These are phyloP conservation scores for Pseudomyrmex concolor DNA, from an alignment of 1,140 invertebrate genomes.

Conservation along the genomic window DNA sequence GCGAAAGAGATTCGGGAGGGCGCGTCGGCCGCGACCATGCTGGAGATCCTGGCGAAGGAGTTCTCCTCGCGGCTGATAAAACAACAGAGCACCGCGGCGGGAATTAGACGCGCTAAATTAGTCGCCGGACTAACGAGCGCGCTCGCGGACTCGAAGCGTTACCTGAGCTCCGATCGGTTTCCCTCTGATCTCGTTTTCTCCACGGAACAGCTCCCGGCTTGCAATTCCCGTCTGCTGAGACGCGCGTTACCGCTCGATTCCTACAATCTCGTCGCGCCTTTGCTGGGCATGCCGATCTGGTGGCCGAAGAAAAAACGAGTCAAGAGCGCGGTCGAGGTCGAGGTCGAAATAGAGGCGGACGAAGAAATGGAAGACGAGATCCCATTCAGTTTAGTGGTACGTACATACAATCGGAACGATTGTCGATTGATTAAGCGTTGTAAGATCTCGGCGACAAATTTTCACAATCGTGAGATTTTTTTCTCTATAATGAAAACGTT, in stretches of 20 bases:
- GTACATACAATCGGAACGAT: neutral
- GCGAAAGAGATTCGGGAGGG: constrained; percentile 43
- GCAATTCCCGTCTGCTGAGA: constrained; percentile 73
- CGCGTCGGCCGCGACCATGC: constrained; percentile 52
- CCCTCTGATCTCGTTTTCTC: constrained; percentile 73
- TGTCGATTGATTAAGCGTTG: neutral
- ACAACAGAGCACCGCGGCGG: constrained; percentile 7
- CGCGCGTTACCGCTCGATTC: constrained; percentile 73
- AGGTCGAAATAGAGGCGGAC: neutral
- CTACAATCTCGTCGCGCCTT: constrained; percentile 76
- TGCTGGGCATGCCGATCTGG: constrained; percentile 74
- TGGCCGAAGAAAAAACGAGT: constrained; percentile 38
- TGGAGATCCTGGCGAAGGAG: constrained; percentile 68
- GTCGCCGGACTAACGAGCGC: constrained; percentile 75
- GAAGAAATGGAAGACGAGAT: neutral
- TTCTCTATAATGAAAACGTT: neutral
- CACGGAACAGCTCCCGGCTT: constrained; percentile 70
- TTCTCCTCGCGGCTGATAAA: constrained; percentile 69
- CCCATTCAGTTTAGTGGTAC: constrained; percentile 36
- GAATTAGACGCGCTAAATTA: constrained; percentile 58
- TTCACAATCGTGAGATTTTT: neutral
- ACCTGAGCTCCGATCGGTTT: constrained; percentile 71
- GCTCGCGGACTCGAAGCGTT: constrained; percentile 77
- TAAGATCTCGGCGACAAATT: neutral
- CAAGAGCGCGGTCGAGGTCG: neutral